A percentile compares a stretch with the other conserved stretches of the same genome.
phyloP scores from a whole-genome alignment of 2,797 vertebrate species.

The Pseudomugil tenellus region DNA sequence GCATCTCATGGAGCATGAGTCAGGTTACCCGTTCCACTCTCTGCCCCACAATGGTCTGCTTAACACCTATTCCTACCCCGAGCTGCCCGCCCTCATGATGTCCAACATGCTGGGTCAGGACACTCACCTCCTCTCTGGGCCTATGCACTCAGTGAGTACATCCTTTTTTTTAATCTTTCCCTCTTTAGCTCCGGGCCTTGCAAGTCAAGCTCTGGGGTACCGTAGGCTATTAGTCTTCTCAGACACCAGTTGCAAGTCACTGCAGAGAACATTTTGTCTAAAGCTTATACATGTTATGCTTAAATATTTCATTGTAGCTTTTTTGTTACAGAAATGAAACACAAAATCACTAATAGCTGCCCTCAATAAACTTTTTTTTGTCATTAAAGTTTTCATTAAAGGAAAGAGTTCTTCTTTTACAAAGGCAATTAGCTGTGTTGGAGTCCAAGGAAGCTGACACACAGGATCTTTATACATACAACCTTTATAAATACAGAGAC shows the following conservation, averaged over 20 bases:
- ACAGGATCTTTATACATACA: conserved; percentile 40
- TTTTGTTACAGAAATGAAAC: background rate
- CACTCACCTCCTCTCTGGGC: conserved; percentile 93
- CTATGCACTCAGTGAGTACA: conserved; percentile 96
- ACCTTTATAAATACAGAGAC: conserved; percentile 63
- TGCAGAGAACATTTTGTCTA: conserved; percentile 20
- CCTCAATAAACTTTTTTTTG: conserved; percentile 6
- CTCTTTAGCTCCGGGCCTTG: conserved; percentile 26
- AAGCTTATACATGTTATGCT: conserved; percentile 34
- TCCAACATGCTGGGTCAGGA: conserved; percentile 99
- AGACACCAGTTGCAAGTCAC: conserved; percentile 29
- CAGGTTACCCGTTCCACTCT: conserved; percentile 95
- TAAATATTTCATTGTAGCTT: background rate
- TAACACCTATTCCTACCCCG: conserved; percentile 95
- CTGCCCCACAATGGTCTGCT: conserved; percentile 94
- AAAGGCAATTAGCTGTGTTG: conserved; percentile 46
- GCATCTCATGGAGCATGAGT: conserved; percentile 95
- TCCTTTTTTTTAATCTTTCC: conserved; percentile 54
- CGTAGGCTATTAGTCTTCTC: conserved; percentile 34
- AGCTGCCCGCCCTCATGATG: conserved; percentile 98
- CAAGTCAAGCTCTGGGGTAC: conserved; percentile 44
- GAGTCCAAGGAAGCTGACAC: conserved; percentile 42
- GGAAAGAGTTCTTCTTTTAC: conserved; percentile 35
- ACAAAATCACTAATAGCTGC: conserved; percentile 23
- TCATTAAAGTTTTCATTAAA: conserved; percentile 30